Evolutionary conservation across 92 coral and sea anemone species (phyloP).

Genomic region (Nematostella vectensis): DNA sequence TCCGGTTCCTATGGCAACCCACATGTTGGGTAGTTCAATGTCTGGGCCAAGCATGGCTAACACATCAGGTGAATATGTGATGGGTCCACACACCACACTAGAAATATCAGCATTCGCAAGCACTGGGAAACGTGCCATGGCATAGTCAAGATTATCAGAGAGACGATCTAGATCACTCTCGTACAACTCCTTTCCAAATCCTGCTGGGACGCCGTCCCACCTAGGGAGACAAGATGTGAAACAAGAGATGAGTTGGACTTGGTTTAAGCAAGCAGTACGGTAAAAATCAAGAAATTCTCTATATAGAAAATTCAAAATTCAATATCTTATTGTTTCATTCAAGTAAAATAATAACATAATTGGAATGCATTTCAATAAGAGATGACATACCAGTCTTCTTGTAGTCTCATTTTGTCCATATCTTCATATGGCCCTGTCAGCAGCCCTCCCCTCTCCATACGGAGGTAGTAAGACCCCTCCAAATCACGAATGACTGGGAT

Average conservation of each 20-base stretch:
- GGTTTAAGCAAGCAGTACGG: no score
- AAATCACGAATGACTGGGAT: conserved; percentile 84
- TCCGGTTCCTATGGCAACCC: conserved; percentile 88
- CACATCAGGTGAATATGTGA: conserved; percentile 90
- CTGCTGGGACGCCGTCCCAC: conserved; percentile 98
- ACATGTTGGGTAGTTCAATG: conserved; percentile 85
- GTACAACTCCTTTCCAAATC: conserved; percentile 91
- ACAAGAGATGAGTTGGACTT: no score
- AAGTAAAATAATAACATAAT: no score
- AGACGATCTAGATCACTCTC: conserved; percentile 94
- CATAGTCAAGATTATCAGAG: conserved; percentile 60
- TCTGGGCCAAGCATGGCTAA: conserved; percentile 77
- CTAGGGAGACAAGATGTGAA: conserved; percentile 16
- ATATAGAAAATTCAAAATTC: no score
- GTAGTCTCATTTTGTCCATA: conserved; percentile 74
- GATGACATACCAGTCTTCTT: conserved; percentile 80
- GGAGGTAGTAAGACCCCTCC: conserved; percentile 82
- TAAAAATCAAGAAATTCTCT: no score
- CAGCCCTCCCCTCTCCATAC: conserved; percentile 83
- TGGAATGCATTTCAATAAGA: no score
- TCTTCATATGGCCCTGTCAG: conserved; percentile 86
- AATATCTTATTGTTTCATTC: no score
- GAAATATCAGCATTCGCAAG: conserved; percentile 81
- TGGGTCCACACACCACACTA: conserved; percentile 95
- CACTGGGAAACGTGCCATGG: conserved; percentile 83